Evolutionary conservation across 2,888 invertebrate species (phyloP), one percentile per base, ranked within the genome.

Genomic region (Cyrtodaria siliqua): DNA sequence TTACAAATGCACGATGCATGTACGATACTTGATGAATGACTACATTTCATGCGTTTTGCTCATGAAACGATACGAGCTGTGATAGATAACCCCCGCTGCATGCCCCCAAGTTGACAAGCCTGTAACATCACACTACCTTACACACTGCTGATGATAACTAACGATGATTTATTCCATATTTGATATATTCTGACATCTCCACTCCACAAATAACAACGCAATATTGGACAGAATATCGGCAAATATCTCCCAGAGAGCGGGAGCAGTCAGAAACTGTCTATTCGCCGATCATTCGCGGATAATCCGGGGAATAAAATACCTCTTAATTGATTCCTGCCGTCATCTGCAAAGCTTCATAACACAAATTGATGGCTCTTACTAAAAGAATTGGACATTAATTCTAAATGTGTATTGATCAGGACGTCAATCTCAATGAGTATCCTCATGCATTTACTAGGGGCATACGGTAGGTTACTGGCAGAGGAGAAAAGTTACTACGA

Each of bases 341-440:
- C 78, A 68, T 40, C 74, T 77, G 77, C 55, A 77, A 66, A 70
- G 61, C 77, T 62, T 71, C 77, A 77, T 67, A 73, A 63, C 63
- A 63, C 53, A 68, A 77, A 77, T 77, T 67, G 77, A 77, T 77
- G 77, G 50, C 71, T 71, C 67, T 71, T 67, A 66, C 57, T 77
- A 71, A 71, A 77, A 63, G 71, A 77, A 67, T 71, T 71, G 77
- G 77, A 77, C 77, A 67, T 71, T 71, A 67, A 77, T 77, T 67
- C 63, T 49, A 61, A 47, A 66, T 57, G 63, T 33, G 50, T 71
- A 77, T 77, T 77, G 77, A 77, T 77, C 67, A 44, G 49, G 24
- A 18, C 40, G 67, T 67, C 67, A 67, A 33, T 57, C 38, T 67
- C 67, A 67, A 67, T 67, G 59, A 59, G 38, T 29, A 50, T 29